These are phyloP conservation scores for Phylloscopus trochiloides DNA, from an alignment of 2,113 vertebrate genomes.

Conservation along the genomic window DNA sequence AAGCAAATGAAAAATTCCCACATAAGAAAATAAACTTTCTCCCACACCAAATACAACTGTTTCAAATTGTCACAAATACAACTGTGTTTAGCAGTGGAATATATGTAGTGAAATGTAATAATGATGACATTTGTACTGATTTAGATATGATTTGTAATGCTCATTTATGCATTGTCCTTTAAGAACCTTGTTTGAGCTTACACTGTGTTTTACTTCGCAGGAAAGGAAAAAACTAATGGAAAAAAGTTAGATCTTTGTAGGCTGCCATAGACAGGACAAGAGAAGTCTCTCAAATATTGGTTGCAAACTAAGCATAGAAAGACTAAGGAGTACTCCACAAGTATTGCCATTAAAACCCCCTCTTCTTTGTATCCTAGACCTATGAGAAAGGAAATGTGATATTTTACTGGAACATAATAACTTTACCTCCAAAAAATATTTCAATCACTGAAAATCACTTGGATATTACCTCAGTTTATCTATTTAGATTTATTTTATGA, in stretches of 20 bases:
- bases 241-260: neutral
- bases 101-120: neutral
- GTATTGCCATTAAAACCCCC: neutral
- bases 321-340: neutral
- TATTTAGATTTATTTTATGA: neutral
- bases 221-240: neutral
- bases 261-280: neutral
- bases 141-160: neutral
- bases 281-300: neutral
- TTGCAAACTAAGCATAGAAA: neutral
- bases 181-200: neutral
- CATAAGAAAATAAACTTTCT: neutral
- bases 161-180: neutral
- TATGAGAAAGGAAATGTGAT: neutral
- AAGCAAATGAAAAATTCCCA: neutral
- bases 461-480: neutral
- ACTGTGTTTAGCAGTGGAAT: neutral
- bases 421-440: neutral
- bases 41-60: neutral
- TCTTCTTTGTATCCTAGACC: neutral
- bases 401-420: neutral
- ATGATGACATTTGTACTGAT: neutral
- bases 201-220: neutral
- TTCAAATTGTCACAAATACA: rapidly evolving
- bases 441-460: neutral